Evolutionary conservation across 2,888 invertebrate species (phyloP).

Genomic region (Acleris holmiana): DNA sequence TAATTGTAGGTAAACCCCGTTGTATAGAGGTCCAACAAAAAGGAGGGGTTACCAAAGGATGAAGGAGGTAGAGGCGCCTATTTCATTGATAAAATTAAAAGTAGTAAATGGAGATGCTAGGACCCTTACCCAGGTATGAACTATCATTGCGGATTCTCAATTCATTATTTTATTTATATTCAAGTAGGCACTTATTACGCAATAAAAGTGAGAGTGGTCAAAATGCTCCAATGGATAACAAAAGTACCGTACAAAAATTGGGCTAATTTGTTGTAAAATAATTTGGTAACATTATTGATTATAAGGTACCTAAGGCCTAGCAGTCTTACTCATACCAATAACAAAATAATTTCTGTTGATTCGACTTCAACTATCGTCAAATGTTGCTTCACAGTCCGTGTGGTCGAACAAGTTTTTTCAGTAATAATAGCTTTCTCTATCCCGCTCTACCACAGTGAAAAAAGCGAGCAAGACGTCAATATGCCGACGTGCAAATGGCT

Average conservation of each 20-base stretch:
- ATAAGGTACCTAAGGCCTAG: too few relatives aligned
- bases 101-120: background rate
- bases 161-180: background rate
- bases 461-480: slow-evolving; percentile 10
- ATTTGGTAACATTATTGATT: too few relatives aligned
- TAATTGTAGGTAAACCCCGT: too few relatives aligned
- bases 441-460: background rate
- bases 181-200: background rate
- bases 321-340: too few relatives aligned
- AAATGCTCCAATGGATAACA: too few relatives aligned
- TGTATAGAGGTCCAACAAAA: too few relatives aligned
- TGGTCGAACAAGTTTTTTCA: slow-evolving; percentile 4
- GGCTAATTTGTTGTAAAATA: too few relatives aligned
- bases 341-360: too few relatives aligned
- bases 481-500: background rate
- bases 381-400: background rate
- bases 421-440: background rate
- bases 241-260: too few relatives aligned
- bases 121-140: slow-evolving; percentile 2
- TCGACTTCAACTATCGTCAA: background rate
- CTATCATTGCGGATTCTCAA: background rate
- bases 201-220: background rate
- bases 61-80: background rate
- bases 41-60: background rate
- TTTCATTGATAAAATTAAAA: background rate